Percentiles rank a stretch among this genome's conserved stretches.
Evolutionary conservation across 2,113 vertebrate genomes (phyloP).

Genomic region (Octodon degus): DNA sequence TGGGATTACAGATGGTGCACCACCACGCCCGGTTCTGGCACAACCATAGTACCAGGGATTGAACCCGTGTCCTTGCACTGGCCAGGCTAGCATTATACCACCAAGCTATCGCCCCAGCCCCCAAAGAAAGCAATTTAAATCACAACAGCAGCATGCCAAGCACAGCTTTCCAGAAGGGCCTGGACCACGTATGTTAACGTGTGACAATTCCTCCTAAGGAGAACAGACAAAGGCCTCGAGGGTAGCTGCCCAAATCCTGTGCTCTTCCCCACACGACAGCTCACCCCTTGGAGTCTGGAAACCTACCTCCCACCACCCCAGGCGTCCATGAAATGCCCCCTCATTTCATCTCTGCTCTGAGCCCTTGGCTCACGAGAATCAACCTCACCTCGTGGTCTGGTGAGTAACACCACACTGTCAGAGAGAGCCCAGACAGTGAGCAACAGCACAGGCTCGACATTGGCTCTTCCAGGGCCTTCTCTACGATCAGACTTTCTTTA

Average conservation of each 20-base stretch:
- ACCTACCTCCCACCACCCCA: not conserved
- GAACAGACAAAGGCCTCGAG: not conserved
- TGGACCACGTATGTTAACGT: not conserved
- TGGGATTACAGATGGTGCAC: too few relatives aligned
- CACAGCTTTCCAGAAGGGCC: not conserved
- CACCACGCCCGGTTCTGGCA: too few relatives aligned
- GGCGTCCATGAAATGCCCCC: not conserved
- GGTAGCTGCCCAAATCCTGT: not conserved
- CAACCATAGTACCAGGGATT: too few relatives aligned
- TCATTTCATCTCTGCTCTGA: not conserved
- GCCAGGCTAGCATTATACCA: too few relatives aligned
- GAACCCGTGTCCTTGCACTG: too few relatives aligned
- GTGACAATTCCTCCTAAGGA: not conserved
- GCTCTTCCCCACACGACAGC: not conserved
- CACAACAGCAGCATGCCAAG: not conserved
- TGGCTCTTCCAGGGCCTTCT: not conserved
- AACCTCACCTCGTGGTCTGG: not conserved
- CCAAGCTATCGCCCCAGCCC: too few relatives aligned
- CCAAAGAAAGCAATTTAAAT: not conserved
- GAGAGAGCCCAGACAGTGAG: not conserved
- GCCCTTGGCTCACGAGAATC: not conserved
- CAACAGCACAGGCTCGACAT: not conserved
- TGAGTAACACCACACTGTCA: not conserved
- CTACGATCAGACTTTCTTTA: not conserved
- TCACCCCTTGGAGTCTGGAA: too few relatives aligned